Evolutionary conservation across 2,113 vertebrate genomes (phyloP).

Genomic region (Herpetotheres cachinnans): DNA sequence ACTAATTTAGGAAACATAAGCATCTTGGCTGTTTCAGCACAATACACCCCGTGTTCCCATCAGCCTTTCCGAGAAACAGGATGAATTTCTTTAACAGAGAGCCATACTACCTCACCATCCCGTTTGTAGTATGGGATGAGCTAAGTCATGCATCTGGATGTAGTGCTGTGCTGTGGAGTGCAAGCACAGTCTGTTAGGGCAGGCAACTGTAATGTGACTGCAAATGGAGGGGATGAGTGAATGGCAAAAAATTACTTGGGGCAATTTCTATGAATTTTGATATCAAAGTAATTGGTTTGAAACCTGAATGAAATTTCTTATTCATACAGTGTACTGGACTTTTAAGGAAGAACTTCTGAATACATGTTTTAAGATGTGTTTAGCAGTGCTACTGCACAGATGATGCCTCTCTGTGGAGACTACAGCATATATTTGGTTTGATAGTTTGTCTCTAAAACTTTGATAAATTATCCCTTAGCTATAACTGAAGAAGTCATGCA

Average conservation of each 20-base stretch:
- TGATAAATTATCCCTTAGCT: not conserved
- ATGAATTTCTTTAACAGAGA: not conserved
- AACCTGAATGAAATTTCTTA: not conserved
- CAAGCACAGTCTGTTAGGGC: not conserved
- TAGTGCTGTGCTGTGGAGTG: not conserved
- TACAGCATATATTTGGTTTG: not conserved
- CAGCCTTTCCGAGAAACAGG: not conserved
- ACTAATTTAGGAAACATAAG: not conserved
- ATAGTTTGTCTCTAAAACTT: not conserved
- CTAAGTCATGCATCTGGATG: too few species aligned
- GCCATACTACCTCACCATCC: too few species aligned
- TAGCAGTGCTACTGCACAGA: not conserved
- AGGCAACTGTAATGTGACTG: not conserved
- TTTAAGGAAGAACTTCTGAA: not conserved
- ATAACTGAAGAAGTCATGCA: not conserved
- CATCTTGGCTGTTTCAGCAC: not conserved
- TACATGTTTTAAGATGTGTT: not conserved
- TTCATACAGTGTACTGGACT: not conserved
- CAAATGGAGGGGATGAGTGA: not conserved
- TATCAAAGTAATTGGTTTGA: not conserved
- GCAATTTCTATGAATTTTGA: not conserved
- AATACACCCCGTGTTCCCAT: fast-evolving
- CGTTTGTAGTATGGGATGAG: not conserved
- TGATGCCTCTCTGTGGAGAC: not conserved
- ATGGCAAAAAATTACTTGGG: not conserved